These are phyloP conservation scores for Diadumene lineata DNA, from an alignment of 92 coral and sea anemone species.

Conservation along the genomic window DNA sequence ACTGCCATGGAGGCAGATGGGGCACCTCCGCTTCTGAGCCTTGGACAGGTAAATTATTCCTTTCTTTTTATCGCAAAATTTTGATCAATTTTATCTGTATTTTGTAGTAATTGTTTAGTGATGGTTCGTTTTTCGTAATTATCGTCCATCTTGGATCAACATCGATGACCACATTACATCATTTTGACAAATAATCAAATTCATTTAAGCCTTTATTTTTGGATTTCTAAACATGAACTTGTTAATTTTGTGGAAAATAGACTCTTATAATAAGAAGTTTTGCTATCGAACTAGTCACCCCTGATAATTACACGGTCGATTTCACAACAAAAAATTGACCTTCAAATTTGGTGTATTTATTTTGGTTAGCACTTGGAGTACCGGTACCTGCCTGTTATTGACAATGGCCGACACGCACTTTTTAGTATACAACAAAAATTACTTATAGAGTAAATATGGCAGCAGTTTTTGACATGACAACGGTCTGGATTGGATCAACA, in stretches of 20 bases:
- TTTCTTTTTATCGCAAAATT: background rate
- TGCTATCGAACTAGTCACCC: constrained; percentile 24
- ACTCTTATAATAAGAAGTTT: constrained; percentile 3
- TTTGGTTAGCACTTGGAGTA: constrained; percentile 20
- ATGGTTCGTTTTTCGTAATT: background rate
- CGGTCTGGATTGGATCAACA: too few species aligned
- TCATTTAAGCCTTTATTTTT: background rate
- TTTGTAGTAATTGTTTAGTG: background rate
- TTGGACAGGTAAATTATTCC: constrained; percentile 34
- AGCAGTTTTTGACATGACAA: background rate
- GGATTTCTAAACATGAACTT: background rate
- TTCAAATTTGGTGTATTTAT: background rate
- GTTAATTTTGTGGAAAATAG: background rate
- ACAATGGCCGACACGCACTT: constrained; percentile 6
- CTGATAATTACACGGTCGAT: constrained; percentile 75
- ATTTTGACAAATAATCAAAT: background rate
- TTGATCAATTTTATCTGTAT: background rate
- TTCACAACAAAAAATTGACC: constrained; percentile 49
- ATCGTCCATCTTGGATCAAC: background rate
- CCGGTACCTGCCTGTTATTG: constrained; percentile 45
- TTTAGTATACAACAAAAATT: background rate
- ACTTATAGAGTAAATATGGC: background rate
- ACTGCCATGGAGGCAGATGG: constrained; percentile 51
- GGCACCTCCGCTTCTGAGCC: constrained; percentile 47
- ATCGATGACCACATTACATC: background rate